Base-by-base conservation (phyloP, 2,888 invertebrate genomes). In the Xanthorhoe spadicearia region DNA sequence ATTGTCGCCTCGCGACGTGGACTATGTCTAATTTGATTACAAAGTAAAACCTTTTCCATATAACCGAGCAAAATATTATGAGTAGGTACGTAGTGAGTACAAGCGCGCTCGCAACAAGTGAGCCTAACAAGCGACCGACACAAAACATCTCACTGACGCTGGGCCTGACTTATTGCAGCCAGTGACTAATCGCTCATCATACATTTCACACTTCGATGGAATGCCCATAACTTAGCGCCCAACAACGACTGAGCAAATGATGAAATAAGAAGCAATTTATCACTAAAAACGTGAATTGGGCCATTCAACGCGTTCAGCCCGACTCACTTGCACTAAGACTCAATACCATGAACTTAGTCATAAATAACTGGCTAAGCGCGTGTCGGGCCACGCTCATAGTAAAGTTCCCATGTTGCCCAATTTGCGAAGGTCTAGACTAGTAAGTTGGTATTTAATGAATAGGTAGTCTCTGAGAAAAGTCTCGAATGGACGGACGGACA, bases 41-140 rank as follows among this genome's bases (percentile, higher is more conserved):
- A 43, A 43, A 43, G 1, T 0, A 61, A 46, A 73, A 69, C 77
- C 70, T 32, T 18, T 67, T 87, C 89, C 84, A 84, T 73, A 81
- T 60, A 70, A 68, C 43, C 43, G 28, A 78, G 70, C 77, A 51
- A 67, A 35, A 72, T 84, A 87, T 84, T 84, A 78, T 79, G 74
- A 23, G 23, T 80, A 69, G 51, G n/a, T n/a, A n/a, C n/a, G n/a
- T 52, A 38, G 15, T 5, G 77, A 78, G 74, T 77, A 80, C 82
- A 84, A 80, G 86, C 86, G 88, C 88, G 84, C 87, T 85, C 86
- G 82, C 89, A 91, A 92, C 92, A 93, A 93, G 92, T 88, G 88
- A 83, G 76, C 74, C 88, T 93, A 92, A 93, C 92, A 90, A 93
- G 92, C 90, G 74, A 79, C 78, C 86, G 80, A 82, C 83, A 81